phyloP scores from a whole-genome alignment of 1,140 invertebrate species.

The Galleria mellonella region DNA sequence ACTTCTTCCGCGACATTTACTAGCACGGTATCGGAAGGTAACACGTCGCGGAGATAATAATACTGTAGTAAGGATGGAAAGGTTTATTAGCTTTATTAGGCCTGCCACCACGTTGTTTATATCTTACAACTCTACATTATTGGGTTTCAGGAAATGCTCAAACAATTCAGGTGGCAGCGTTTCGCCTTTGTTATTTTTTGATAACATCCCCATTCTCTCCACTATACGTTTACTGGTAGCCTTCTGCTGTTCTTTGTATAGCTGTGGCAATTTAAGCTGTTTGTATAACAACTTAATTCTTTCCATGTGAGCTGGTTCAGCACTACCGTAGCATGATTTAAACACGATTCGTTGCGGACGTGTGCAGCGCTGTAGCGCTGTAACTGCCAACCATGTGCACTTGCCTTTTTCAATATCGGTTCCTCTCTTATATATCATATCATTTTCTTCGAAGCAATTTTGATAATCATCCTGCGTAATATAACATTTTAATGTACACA shows the following conservation, averaged over 20 bases:
- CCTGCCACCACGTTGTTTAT: no score
- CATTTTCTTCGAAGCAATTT: not conserved
- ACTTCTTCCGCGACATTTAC: no score
- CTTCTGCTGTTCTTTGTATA: constrained; percentile 71
- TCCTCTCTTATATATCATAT: not conserved
- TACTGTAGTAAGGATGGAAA: no score
- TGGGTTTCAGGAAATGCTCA: not conserved
- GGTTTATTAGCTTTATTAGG: no score
- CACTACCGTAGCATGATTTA: constrained; percentile 81
- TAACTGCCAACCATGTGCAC: constrained; percentile 3
- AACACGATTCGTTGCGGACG: constrained; percentile 46
- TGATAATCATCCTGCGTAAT: constrained; percentile 3
- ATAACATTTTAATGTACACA: not conserved
- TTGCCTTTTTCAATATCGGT: constrained; percentile 2
- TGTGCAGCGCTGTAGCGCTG: not conserved
- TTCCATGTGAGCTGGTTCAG: constrained; percentile 78
- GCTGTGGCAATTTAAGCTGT: constrained; percentile 80
- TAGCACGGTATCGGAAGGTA: no score
- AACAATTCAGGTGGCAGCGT: not conserved
- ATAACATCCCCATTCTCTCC: not conserved
- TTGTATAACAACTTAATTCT: constrained; percentile 84
- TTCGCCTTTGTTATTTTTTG: not conserved
- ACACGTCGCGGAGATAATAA: no score
- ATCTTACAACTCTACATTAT: no score
- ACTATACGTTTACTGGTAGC: no score